A percentile compares a stretch with the other conserved stretches of the same genome.
These are phyloP conservation scores for Lasioglossum vierecki DNA, from an alignment of 2,888 invertebrate species.

Conservation along the genomic window DNA sequence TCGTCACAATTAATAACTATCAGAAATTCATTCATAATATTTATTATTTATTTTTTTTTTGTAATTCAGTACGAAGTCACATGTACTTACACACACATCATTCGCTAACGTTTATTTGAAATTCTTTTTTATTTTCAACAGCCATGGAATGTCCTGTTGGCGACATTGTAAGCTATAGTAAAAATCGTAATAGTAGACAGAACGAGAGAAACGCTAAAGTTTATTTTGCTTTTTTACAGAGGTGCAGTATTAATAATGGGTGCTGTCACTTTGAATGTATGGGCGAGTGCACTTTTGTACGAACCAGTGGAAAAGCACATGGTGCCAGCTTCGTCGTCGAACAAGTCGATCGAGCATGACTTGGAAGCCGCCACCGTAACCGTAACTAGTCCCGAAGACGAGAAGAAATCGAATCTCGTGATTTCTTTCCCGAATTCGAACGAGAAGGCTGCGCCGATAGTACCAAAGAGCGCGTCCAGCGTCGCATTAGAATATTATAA, in stretches of 20 bases:
- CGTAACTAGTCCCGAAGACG: conserved; percentile 76
- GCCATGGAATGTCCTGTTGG: conserved; percentile 52
- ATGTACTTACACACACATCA: not conserved
- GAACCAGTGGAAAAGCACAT: conserved; percentile 93
- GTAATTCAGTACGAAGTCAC: conserved; percentile 12
- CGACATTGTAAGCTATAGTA: conserved; percentile 55
- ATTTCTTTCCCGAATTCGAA: conserved; percentile 52
- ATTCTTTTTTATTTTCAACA: conserved; percentile 34
- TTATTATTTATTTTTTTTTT: not conserved
- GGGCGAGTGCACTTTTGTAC: conserved; percentile 93
- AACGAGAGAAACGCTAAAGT: conserved; percentile 47
- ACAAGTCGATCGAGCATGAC: conserved; percentile 80
- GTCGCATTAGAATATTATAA: conserved; percentile 87
- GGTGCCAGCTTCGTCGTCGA: conserved; percentile 84
- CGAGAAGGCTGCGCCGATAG: conserved; percentile 73
- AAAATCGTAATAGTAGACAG: conserved; percentile 13
- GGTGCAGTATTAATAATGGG: conserved; percentile 93
- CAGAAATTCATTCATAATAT: not conserved
- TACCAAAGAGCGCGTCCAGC: conserved; percentile 88
- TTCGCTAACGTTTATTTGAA: conserved; percentile 24
- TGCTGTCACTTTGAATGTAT: conserved; percentile 92
- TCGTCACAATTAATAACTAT: not conserved
- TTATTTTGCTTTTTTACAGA: conserved; percentile 84
- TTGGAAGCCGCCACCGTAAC: conserved; percentile 80
- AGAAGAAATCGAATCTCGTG: conserved; percentile 70